Base-by-base conservation (phyloP, 2,888 invertebrate species). In the Drosophila quasianomalipes region DNA sequence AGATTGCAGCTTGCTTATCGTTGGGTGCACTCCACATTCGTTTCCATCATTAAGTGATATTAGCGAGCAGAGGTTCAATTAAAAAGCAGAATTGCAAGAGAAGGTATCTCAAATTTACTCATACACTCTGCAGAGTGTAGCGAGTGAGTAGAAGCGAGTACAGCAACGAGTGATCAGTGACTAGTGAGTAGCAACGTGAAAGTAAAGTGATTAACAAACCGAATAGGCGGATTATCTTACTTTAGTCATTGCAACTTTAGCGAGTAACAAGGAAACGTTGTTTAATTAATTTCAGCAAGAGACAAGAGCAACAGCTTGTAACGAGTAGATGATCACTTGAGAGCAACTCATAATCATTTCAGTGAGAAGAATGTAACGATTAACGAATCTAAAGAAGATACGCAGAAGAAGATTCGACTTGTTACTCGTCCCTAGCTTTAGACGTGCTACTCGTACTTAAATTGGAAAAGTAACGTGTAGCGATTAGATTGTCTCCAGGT, bases 1-100 rank as follows among this genome's bases (percentile, higher is more conserved):
- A 68, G 59, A 79, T 79, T 72, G 76, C 52, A 47, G 26, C 53
- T 28, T 35, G 59, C 75, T 78, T 76, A 72, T 76, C 76, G 41
- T 57, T 26, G 10, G 19, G 14, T n/a, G 22, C 55, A 59, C 16
- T 51, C 65, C 33, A 31, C 53, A 49, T 7, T 37, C 47, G 64
- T 64, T 68, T 52, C 44, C 47, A 60, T 55, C 55, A n/a, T 35
- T 55, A 33, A 35, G 41, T 44, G 26, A 41, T 35, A 28, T 26
- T 33, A 47, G 47, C 57, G n/a, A 55, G 22, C 30, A n/a, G 6
- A 39, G 14, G 30, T 31, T 6, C 16, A 33, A 9, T 41, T 14
- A 55, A 41, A 47, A 47, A 16, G 5, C 19, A 51, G 5, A 52
- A 52, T 30, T 14, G 12, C 30, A 31, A 52, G 12, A 19, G 16